Percentiles rank a stretch among this genome's conserved stretches.
Conservation (phyloP, 2,888 invertebrate genomes). For the Zele albiditarsus region DNA sequence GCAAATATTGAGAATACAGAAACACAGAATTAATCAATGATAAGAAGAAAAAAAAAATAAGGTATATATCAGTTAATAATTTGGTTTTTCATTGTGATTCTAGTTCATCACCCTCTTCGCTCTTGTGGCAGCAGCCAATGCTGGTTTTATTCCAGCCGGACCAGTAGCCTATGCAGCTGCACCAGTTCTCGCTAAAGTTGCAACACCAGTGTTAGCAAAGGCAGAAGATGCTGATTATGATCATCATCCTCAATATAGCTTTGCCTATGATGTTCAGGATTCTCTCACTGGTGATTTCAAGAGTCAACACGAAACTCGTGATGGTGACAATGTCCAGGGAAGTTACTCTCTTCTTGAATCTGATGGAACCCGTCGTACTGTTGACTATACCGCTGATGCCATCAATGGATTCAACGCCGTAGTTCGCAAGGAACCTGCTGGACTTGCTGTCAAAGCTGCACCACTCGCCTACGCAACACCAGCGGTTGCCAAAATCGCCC, state of each 20-base stretch:
- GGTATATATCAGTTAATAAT: conserved; percentile 8
- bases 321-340: conserved; percentile 56
- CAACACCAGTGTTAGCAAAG: conserved; percentile 62
- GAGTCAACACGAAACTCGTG: conserved; percentile 54
- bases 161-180: conserved; percentile 60
- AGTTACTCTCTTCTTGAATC: conserved; percentile 70
- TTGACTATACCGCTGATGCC: conserved; percentile 55
- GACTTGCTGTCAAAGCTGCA: conserved; percentile 27
- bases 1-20: neutral
- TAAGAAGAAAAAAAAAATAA: neutral
- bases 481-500: conserved; percentile 42
- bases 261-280: conserved; percentile 64
- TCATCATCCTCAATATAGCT: conserved; percentile 69
- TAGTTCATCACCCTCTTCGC: conserved; percentile 67
- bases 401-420: conserved; percentile 40
- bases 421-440: conserved; percentile 44
- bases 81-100: conserved; percentile 18
- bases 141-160: conserved; percentile 71
- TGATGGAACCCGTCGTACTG: conserved; percentile 66
- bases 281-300: conserved; percentile 55
- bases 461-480: conserved; percentile 61
- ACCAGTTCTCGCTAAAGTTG: conserved; percentile 54
- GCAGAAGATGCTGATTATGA: conserved; percentile 64
- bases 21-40: neutral
- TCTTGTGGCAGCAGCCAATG: conserved; percentile 72